Evolutionary conservation across 37 sponge, comb jelly and placozoan species (phyloP).

Genomic region (Ephydatia muelleri): DNA sequence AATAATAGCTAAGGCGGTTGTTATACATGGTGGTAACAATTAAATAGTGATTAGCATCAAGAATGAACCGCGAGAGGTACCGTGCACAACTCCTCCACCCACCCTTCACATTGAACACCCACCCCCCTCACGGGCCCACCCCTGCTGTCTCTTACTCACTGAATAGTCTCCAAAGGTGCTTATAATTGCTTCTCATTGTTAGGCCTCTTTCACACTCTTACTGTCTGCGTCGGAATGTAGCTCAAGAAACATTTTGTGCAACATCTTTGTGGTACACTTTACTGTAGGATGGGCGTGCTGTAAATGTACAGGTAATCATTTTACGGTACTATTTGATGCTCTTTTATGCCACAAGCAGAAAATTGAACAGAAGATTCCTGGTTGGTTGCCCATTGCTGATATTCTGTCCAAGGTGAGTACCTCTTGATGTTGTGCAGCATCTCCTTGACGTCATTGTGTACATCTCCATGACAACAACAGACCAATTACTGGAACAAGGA

Average conservation of each 20-base stretch:
- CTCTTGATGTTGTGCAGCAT: neutral
- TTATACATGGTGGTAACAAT: too few species aligned
- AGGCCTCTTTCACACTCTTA: slow-evolving; percentile 59
- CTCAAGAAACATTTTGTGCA: slow-evolving; percentile 53
- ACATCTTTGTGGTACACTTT: slow-evolving; percentile 59
- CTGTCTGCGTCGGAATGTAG: slow-evolving; percentile 12
- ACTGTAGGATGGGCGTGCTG: slow-evolving; percentile 30
- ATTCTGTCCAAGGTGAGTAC: slow-evolving; percentile 38
- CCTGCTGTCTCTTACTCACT: too few species aligned
- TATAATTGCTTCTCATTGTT: neutral
- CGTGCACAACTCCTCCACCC: too few species aligned
- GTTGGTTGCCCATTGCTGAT: slow-evolving; percentile 14
- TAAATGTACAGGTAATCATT: neutral
- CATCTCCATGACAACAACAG: slow-evolving; percentile 27
- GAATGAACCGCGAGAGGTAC: too few species aligned
- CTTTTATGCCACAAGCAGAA: slow-evolving; percentile 13
- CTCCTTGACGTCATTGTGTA: neutral
- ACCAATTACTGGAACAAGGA: slow-evolving; percentile 78
- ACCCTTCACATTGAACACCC: too few species aligned
- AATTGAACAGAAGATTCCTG: slow-evolving; percentile 25
- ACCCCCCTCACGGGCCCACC: too few species aligned
- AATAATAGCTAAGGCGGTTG: too few species aligned
- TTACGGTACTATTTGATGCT: neutral
- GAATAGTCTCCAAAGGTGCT: too few species aligned
- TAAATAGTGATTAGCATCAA: too few species aligned